A percentile compares a stretch with the other conserved stretches of the same genome.
Evolutionary conservation across 2,113 vertebrate genomes (phyloP).

Genomic region (Pterocles burchelli): DNA sequence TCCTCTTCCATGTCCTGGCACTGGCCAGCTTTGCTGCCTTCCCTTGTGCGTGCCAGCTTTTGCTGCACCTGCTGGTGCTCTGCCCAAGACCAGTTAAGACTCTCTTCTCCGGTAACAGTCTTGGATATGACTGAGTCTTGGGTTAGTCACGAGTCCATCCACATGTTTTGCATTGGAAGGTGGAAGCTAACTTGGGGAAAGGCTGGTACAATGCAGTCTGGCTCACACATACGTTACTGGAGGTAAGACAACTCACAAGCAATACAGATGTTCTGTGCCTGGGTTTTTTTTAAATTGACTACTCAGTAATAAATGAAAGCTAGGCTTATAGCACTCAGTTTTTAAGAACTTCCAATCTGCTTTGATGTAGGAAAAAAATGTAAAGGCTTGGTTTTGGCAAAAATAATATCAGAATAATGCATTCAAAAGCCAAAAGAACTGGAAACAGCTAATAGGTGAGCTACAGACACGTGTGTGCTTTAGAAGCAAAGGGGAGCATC

Average conservation of each 20-base stretch:
- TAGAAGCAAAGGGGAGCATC: not conserved
- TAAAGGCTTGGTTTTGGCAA: not conserved
- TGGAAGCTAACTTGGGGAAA: not conserved
- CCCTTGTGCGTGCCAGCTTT: accelerated
- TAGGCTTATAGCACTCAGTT: not conserved
- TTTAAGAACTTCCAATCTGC: not conserved
- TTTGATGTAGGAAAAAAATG: not conserved
- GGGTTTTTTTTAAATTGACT: not conserved
- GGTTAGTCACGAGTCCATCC: not conserved
- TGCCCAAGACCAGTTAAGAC: not conserved
- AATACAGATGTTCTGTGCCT: not conserved
- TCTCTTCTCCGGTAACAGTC: not conserved
- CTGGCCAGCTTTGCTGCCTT: not conserved
- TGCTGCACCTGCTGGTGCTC: not conserved
- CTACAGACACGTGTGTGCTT: not conserved
- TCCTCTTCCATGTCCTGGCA: not conserved
- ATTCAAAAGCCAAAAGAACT: not conserved
- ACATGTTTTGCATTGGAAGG: not conserved
- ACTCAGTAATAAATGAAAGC: not conserved
- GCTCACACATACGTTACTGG: not conserved
- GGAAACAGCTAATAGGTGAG: not conserved
- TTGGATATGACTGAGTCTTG: not conserved
- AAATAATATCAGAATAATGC: not conserved
- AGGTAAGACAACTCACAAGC: not conserved
- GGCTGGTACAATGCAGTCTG: not conserved